Base-by-base conservation (phyloP, 2,113 vertebrate species). In the Apaloderma vittatum region DNA sequence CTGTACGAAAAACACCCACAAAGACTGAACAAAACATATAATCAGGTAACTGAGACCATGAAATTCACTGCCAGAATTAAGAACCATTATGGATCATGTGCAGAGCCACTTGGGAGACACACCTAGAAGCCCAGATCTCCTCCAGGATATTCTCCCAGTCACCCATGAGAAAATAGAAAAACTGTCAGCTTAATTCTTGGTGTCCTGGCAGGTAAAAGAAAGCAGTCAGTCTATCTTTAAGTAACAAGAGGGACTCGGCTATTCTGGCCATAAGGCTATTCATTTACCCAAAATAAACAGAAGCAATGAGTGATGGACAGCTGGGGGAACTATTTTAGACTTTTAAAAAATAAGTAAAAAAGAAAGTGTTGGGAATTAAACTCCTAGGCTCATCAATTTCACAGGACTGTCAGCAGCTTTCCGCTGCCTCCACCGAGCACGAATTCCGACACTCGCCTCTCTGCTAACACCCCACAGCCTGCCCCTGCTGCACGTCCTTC, bases 401-500 rank as follows among this genome's bases (percentile, higher is more conserved):
- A 17, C 2, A 1, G 62, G 30, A 83, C 65, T 73, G 43, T 51
- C 62, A 90, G 57, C n/a, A 11, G n/a, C 54, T 72, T 76, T 65
- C 62, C 48, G 16, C 34, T 12, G 2, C 16, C 70, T 76, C 8
- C n/a, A 21, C 22, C 13, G 12, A 48, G 66, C 29, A 52, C 1
- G 3, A 49, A 80, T 23, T 37, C 24, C 15, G 40, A 78, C n/a
- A 5, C 16, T 45, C 3, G 1, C 7, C 54, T 16, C 61, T 19
- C 52, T 20, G 17, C 43, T 48, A 88, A 54, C 71, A 54, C 27
- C 30, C 55, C 71, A 24, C 40, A 61, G 32, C 13, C 3, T 23
- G 40, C 15, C 16, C 21, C 3, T 15, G 15, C n/a, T 0, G 0
- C n/a, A 3, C 0, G 15, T 43, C 70, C 49, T 84, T 37, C 0